Evolutionary conservation across 2,888 invertebrate species (phyloP).

Genomic region (Drosophila neutralis): DNA sequence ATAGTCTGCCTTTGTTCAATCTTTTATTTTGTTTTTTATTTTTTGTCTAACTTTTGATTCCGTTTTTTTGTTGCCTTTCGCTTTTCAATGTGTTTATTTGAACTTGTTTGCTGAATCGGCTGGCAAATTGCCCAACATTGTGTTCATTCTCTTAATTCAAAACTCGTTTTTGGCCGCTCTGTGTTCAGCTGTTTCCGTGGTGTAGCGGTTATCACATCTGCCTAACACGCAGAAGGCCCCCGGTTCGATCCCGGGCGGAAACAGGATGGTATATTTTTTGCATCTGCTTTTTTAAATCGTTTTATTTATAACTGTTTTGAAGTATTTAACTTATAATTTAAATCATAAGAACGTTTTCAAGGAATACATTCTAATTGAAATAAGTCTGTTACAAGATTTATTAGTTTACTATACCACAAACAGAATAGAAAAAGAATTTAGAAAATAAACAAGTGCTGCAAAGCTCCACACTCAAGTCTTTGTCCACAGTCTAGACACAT

Average conservation of each 20-base stretch:
- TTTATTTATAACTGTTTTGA: background rate
- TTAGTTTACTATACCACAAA: background rate
- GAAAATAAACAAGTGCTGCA: background rate
- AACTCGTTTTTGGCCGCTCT: fast-evolving
- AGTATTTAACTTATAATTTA: background rate
- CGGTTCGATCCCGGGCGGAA: conserved; percentile 85
- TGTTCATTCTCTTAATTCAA: conserved; percentile 6
- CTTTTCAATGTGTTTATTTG: conserved; percentile 37
- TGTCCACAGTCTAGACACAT: conserved; percentile 16
- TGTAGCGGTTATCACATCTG: conserved; percentile 86
- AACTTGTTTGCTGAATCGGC: conserved; percentile 35
- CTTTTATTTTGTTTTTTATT: background rate
- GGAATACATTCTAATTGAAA: background rate
- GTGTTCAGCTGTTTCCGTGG: conserved; percentile 82
- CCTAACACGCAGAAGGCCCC: conserved; percentile 86
- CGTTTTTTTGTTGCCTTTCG: conserved; percentile 26
- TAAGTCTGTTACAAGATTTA: background rate
- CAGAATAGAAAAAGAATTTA: background rate
- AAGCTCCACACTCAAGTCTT: conserved; percentile 11
- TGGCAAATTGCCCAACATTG: conserved; percentile 8
- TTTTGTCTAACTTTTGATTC: conserved; percentile 10
- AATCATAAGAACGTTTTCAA: background rate
- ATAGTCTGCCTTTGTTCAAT: conserved; percentile 12
- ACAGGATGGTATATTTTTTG: conserved; percentile 25
- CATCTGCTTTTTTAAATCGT: background rate